Evolutionary conservation across 2,113 vertebrate genomes (phyloP), one percentile per base, ranked within the genome.

Genomic region (Stomatorhinus ivindoensis): DNA sequence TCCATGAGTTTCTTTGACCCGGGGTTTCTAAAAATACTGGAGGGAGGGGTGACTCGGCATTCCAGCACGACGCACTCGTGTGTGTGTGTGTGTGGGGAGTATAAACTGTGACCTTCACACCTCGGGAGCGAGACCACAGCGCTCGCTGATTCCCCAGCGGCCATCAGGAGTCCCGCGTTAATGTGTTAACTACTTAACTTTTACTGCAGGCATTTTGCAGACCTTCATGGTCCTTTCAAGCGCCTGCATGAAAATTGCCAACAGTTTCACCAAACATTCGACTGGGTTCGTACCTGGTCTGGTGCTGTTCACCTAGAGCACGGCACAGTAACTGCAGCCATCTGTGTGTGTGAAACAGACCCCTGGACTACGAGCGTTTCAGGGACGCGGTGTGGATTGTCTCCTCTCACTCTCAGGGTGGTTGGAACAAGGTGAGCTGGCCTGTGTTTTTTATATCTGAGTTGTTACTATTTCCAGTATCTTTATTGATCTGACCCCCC

Each of bases 371-470:
- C 50, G 95, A 98, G 89, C 92, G 92, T 46, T 99, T 96, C 87
- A 96, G 94, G 91, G 94, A 96, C 85, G 93, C 95, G 87, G 92
- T 94, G 0, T 92, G 95, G 89, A 95, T 96, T 87, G 91, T 96
- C 42, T 94, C 96, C 4, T 90, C 90, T 89, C 96, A 96, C 91
- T 94, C 97, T 92, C 95, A 90, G 24, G 97, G 95, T 44, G 97
- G 96, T 86, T 99, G 98, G 98, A 97, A 92, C 92, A 97, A 97
- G 96, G 98, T 99, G 96, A 91, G 92, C 85, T 61, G n/a, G 5
- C 13, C 84, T 27, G 44, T 11, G 9, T 50, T 65, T 39, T 61
- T 46, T 7, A 24, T 87, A 21, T 11, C 86, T 13, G 87, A 44
- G 35, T 39, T 44, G 35, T 44, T 7, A 19, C 35, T 17, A 80